These are phyloP conservation scores for Aplysia californica DNA, from an alignment of 1,140 invertebrate species.

Conservation along the genomic window DNA sequence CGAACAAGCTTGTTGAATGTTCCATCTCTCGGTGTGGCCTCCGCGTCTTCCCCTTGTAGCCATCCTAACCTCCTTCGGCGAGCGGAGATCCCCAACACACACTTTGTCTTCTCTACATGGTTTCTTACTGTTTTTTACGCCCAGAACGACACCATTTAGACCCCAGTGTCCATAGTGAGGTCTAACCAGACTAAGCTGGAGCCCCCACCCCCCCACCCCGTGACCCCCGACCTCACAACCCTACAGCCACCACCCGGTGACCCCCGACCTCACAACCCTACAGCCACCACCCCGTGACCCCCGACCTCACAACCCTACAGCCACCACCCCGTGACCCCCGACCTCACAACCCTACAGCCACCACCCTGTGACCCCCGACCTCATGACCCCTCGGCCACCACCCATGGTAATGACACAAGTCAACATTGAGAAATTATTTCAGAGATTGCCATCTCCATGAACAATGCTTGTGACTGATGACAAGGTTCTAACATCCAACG, in stretches of 20 bases:
- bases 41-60: conserved; percentile 19
- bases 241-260: neutral
- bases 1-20: no score
- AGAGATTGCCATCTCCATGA: no score
- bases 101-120: no score
- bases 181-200: neutral
- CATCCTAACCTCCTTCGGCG: conserved; percentile 5
- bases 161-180: neutral
- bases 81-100: neutral
- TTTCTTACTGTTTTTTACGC: no score
- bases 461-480: no score
- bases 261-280: neutral
- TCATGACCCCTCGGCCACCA: no score
- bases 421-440: no score
- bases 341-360: neutral
- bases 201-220: neutral
- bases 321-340: neutral
- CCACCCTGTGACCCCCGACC: neutral
- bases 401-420: no score
- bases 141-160: neutral
- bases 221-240: neutral
- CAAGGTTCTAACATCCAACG: no score
- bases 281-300: neutral
- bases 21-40: no score
- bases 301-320: neutral